Evolutionary conservation across 2,797 vertebrate species (phyloP).

Genomic region (Remorina albescens): DNA sequence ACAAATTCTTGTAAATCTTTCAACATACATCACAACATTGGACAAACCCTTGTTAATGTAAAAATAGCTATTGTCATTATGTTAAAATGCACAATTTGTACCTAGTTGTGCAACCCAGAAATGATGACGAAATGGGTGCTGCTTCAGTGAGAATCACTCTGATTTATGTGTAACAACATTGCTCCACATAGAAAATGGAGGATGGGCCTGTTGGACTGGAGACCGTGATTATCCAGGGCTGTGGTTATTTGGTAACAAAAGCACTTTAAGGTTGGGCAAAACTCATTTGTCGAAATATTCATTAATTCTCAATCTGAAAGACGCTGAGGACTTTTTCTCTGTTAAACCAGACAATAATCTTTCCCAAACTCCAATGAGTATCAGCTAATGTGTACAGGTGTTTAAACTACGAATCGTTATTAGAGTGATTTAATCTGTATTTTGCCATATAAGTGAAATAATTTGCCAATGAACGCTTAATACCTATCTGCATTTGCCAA

Average conservation of each 20-base stretch:
- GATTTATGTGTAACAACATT: no score
- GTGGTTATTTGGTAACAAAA: neutral
- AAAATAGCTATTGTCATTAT: neutral
- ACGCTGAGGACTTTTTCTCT: neutral
- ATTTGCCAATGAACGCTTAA: neutral
- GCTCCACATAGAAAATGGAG: no score
- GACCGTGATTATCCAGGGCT: neutral
- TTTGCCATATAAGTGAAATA: no score
- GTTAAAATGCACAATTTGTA: constrained; percentile 1
- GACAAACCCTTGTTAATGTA: neutral
- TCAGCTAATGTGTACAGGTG: neutral
- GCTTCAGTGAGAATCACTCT: neutral
- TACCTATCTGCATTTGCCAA: neutral
- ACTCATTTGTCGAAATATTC: neutral
- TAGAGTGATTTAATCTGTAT: neutral
- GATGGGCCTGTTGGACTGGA: neutral
- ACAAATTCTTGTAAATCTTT: no score
- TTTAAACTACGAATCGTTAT: neutral
- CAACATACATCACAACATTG: no score
- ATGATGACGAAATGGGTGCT: neutral
- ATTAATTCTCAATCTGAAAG: neutral
- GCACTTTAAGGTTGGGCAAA: neutral
- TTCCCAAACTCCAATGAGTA: neutral
- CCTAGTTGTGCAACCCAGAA: neutral
- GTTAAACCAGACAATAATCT: neutral